Percentiles rank a stretch among this genome's conserved stretches.
These are phyloP conservation scores for Ennomos fuscantarius DNA, from an alignment of 2,888 invertebrate genomes.

Conservation along the genomic window DNA sequence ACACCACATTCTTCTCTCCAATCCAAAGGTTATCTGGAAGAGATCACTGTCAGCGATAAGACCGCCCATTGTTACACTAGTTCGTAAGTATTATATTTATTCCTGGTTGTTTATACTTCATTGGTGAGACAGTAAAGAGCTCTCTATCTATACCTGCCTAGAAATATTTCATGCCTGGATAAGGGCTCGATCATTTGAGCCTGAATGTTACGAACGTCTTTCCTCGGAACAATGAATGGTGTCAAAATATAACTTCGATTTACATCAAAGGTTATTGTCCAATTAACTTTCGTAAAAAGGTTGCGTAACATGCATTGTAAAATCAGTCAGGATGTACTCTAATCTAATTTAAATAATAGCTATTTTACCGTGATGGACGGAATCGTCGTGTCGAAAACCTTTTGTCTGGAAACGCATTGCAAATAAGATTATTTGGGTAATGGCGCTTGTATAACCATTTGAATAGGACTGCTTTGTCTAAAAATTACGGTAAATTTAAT, in stretches of 20 bases:
- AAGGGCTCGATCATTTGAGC: too few species aligned
- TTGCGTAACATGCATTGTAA: constrained; percentile 26
- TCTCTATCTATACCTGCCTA: constrained; percentile 14
- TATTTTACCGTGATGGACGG: constrained; percentile 27
- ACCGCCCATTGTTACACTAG: too few species aligned
- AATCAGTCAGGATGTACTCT: constrained; percentile 23
- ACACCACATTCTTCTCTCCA: too few species aligned
- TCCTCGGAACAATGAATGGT: constrained; percentile 18
- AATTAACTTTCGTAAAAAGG: constrained; percentile 23
- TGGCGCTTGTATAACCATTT: constrained; percentile 39
- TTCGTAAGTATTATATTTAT: too few species aligned
- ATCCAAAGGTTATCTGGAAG: too few species aligned
- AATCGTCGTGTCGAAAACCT: constrained; percentile 39
- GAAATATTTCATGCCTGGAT: neutral
- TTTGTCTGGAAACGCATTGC: constrained; percentile 49
- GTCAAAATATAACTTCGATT: constrained; percentile 15
- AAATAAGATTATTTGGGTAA: constrained; percentile 46
- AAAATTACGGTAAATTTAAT: neutral
- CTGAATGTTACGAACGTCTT: neutral
- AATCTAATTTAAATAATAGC: constrained; percentile 40
- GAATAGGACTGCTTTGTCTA: constrained; percentile 8
- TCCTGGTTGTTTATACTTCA: too few species aligned
- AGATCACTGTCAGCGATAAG: too few species aligned
- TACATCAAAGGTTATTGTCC: constrained; percentile 30
- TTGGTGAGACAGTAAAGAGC: too few species aligned